Evolutionary conservation across 2,888 invertebrate genomes (phyloP).

Genomic region (Coenonympha glycerion): DNA sequence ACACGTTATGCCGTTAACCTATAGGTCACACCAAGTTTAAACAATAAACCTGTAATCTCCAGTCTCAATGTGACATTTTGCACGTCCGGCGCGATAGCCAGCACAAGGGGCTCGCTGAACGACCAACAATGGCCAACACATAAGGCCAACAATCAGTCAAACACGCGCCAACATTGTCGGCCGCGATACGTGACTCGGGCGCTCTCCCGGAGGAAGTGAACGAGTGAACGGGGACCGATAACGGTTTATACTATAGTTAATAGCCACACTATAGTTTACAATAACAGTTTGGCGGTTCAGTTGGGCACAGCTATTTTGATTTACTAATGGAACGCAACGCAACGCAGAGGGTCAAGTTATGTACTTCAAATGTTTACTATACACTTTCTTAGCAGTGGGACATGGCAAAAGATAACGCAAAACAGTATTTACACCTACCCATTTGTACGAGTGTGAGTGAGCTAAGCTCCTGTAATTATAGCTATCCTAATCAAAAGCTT

Average conservation of each 20-base stretch:
- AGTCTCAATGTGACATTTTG: constrained; percentile 17
- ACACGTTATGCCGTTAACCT: no score
- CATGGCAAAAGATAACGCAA: no score
- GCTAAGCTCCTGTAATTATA: no score
- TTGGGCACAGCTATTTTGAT: neutral
- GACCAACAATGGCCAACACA: constrained; percentile 26
- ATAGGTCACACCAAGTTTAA: neutral
- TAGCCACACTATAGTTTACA: constrained; percentile 3
- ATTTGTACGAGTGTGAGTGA: no score
- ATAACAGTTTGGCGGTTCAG: neutral
- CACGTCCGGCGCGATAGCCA: constrained; percentile 35
- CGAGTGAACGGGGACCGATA: constrained; percentile 30
- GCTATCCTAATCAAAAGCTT: no score
- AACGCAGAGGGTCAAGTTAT: neutral
- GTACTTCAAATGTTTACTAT: no score
- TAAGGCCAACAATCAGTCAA: constrained; percentile 5
- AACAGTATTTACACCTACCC: no score
- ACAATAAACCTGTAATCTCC: constrained; percentile 9
- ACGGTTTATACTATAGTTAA: constrained; percentile 29
- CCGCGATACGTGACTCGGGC: constrained; percentile 34
- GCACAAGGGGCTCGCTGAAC: constrained; percentile 26
- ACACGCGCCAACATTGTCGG: constrained; percentile 37
- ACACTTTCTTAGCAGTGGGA: no score
- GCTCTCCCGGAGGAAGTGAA: constrained; percentile 31
- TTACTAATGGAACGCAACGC: neutral